Evolutionary conservation across 2,797 vertebrate genomes (phyloP), one percentile per base, ranked within the genome.

Genomic region (Nyctalus aviator): DNA sequence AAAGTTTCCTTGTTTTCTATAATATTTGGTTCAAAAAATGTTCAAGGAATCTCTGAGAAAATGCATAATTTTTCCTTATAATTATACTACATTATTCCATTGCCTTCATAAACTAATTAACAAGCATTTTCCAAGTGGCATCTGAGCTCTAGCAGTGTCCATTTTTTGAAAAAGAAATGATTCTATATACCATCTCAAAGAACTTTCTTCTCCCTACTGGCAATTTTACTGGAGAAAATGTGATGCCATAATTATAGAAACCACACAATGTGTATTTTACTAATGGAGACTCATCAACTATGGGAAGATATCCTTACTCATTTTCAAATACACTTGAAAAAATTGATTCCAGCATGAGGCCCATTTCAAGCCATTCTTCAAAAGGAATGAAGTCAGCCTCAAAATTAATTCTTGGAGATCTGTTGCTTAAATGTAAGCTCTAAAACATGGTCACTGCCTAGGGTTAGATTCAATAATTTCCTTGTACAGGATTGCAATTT

Each of bases 391-490:
- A 95, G 91, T 88, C 85, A 91, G 93, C 94, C 59, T 95, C 78
- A 90, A 96, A 96, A 97, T 96, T 93, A 96, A 96, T 97, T 97
- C 84, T 93, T 92, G 44, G 88, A 90, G 82, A 95, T 85, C 64
- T 90, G 71, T 94, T 95, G 87, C 91, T 95, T 95, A 95, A 95
- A 93, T 48, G 88, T 94, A 78, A 97, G 83, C 78, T 95, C 84
- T 93, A 93, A 96, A 95, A 94, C 73, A 95, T 93, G 77, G 72
- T 87, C 81, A 95, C 64, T 94, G 95, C 91, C 96, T 96, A 96
- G 92, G 95, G 95, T 96, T 95, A 97, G 95, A 90, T 92, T 96
- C 53, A 88, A 86, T 95, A 97, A 97, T 97, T 96, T 96, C 93
- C 93, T 90, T 83, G 55, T 88, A 91, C 25, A 92, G 94, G 82